phyloP scores from a whole-genome alignment of 2,797 vertebrate genomes.

The Scarus forsteni region DNA sequence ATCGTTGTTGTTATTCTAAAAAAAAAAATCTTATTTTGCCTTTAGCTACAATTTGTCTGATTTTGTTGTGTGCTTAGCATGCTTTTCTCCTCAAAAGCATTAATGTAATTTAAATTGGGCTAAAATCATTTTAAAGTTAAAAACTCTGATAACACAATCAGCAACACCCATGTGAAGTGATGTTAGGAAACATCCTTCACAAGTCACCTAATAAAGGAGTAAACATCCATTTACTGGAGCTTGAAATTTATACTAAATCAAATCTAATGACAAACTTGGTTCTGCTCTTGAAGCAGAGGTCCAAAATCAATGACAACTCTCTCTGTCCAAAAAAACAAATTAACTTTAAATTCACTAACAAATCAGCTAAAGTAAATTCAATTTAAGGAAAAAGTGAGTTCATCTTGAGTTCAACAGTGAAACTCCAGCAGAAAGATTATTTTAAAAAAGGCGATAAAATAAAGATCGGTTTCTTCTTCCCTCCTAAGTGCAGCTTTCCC shows the following conservation, averaged over 20 bases:
- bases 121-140: no score
- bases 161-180: no score
- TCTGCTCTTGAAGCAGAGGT: background rate
- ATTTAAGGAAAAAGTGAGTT: conserved; percentile 55
- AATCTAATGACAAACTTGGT: conserved; percentile 9
- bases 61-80: no score
- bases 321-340: conserved; percentile 13
- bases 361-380: conserved; percentile 42
- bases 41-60: no score
- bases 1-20: no score
- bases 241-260: conserved; percentile 12
- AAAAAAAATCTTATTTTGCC: no score
- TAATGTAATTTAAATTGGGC: no score
- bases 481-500: background rate
- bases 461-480: conserved; percentile 29
- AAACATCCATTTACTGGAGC: conserved; percentile 15
- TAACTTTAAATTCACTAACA: conserved; percentile 33
- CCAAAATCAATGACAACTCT: conserved; percentile 24
- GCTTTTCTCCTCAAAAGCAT: no score
- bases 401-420: conserved; percentile 66
- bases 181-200: background rate
- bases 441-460: conserved; percentile 22
- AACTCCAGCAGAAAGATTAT: conserved; percentile 48
- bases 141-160: no score
- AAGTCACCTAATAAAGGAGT: background rate